Evolutionary conservation across 2,888 invertebrate genomes (phyloP).

Genomic region (Melipona bicolor): DNA sequence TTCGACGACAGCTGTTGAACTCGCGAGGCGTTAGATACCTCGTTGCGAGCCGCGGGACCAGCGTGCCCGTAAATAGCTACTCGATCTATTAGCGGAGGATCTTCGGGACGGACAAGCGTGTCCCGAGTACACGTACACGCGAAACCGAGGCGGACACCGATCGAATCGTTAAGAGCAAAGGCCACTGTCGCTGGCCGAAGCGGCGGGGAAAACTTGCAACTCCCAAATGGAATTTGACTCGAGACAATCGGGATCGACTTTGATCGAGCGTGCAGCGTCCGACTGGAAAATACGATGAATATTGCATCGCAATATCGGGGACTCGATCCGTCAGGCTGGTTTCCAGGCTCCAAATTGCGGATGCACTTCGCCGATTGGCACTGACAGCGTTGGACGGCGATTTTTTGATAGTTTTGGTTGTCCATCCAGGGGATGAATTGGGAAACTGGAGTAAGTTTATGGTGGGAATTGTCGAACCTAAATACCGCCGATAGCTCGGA

Average conservation of each 20-base stretch:
- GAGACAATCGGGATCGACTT: not conserved
- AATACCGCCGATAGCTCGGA: not conserved
- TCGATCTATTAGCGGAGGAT: constrained; percentile 49
- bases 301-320: not conserved
- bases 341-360: not conserved
- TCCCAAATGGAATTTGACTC: not conserved
- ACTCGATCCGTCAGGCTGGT: not conserved
- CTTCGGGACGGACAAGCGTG: constrained; percentile 36
- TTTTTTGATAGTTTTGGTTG: not conserved
- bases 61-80: constrained; percentile 50
- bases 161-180: not conserved
- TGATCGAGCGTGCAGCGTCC: not conserved
- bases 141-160: not conserved
- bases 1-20: constrained; percentile 45
- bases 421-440: too few relatives aligned
- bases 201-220: not conserved
- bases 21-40: constrained; percentile 79
- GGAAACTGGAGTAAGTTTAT: not conserved
- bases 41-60: constrained; percentile 52
- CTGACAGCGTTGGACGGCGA: not conserved
- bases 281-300: not conserved
- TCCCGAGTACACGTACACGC: constrained; percentile 13
- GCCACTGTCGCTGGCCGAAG: not conserved
- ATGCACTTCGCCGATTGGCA: not conserved
- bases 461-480: not conserved